Conservation (phyloP, 2,888 invertebrate genomes). For the Sesia bembeciformis region DNA sequence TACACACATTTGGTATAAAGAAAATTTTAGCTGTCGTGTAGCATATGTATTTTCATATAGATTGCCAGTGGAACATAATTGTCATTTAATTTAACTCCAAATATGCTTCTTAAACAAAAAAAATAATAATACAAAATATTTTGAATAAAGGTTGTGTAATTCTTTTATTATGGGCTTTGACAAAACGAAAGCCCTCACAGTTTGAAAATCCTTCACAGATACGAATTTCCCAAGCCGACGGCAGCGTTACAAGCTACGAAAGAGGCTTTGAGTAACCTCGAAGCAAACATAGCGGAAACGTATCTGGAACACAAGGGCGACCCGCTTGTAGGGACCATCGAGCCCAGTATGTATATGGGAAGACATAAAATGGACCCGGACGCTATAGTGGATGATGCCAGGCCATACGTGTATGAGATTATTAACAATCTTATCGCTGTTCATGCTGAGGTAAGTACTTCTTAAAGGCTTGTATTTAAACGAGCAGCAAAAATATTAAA, state of each 20-base stretch:
- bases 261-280: conserved; percentile 75
- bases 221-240: conserved; percentile 84
- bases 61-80: no score
- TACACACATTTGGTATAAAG: no score
- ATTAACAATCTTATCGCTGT: conserved; percentile 86
- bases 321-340: conserved; percentile 95
- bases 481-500: no score
- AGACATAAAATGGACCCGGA: conserved; percentile 89
- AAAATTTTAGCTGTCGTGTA: no score
- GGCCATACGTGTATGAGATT: conserved; percentile 92
- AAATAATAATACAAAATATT: no score
- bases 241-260: conserved; percentile 80
- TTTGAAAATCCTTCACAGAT: conserved; percentile 33
- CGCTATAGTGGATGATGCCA: conserved; percentile 82
- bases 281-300: conserved; percentile 81
- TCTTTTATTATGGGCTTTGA: no score
- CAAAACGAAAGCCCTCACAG: no score
- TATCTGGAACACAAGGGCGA: conserved; percentile 94
- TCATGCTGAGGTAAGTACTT: conserved; percentile 78
- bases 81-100: no score
- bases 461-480: neutral
- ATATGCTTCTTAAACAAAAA: no score
- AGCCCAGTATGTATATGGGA: conserved; percentile 96
- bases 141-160: no score
- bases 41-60: no score